phyloP scores from a whole-genome alignment of 2,888 invertebrate genomes.

The Cheilosia variabilis region DNA sequence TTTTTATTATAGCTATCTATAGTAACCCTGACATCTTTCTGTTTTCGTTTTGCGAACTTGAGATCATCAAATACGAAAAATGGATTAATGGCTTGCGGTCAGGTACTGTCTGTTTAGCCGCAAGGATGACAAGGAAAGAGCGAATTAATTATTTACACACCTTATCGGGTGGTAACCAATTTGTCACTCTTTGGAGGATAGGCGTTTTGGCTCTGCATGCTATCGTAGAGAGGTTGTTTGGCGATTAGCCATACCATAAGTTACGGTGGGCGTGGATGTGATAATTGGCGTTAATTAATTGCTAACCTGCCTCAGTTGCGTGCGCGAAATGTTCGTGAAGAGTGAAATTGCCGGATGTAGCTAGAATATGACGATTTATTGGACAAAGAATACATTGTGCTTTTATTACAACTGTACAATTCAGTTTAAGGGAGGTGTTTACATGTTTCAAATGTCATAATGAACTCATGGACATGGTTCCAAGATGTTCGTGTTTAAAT shows the following conservation, averaged over 20 bases:
- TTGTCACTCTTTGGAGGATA: slow-evolving; percentile 9
- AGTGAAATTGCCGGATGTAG: slow-evolving; percentile 13
- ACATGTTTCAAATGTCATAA: background rate
- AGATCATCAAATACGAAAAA: slow-evolving; percentile 17
- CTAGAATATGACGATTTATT: background rate
- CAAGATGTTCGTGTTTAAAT: too few species aligned
- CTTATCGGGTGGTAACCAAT: slow-evolving; percentile 14
- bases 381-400: background rate
- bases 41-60: slow-evolving; percentile 23
- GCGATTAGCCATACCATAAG: slow-evolving; percentile 22
- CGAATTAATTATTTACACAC: slow-evolving; percentile 47
- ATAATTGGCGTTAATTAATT: slow-evolving; percentile 57
- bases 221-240: slow-evolving; percentile 14
- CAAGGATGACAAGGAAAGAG: slow-evolving; percentile 16
- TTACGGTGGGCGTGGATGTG: slow-evolving; percentile 18
- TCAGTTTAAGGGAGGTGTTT: background rate
- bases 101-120: slow-evolving; percentile 23
- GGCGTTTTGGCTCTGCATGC: slow-evolving; percentile 24
- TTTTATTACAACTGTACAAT: background rate
- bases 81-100: slow-evolving; percentile 33
- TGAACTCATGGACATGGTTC: too few species aligned
- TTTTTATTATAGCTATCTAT: background rate
- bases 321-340: slow-evolving; percentile 28
- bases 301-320: slow-evolving; percentile 29
- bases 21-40: slow-evolving; percentile 35